A percentile compares a stretch with the other conserved stretches of the same genome.
Evolutionary conservation across 2,888 invertebrate genomes (phyloP).

Genomic region (Watsonalla cultraria): DNA sequence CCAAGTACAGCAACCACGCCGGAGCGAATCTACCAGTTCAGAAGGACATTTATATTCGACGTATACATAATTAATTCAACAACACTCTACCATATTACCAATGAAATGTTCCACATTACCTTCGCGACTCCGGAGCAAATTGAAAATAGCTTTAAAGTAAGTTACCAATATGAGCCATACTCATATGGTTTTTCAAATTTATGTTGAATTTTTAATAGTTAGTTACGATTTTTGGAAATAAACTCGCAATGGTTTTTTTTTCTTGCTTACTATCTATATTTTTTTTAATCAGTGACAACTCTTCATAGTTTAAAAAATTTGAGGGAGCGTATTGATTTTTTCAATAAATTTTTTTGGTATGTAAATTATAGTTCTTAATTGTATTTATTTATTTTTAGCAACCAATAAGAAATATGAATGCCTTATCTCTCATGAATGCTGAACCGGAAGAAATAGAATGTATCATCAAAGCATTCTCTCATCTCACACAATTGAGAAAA

Average conservation of each 20-base stretch:
- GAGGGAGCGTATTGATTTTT: too few relatives aligned
- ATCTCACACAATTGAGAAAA: conserved; percentile 48
- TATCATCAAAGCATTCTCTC: conserved; percentile 45
- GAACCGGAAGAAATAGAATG: conserved; percentile 41
- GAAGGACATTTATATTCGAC: conserved; percentile 50
- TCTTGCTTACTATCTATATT: too few relatives aligned
- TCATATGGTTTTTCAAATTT: too few relatives aligned
- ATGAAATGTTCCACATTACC: conserved; percentile 47
- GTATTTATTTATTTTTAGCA: conserved; percentile 30
- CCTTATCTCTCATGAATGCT: conserved; percentile 43
- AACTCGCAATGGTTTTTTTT: too few relatives aligned
- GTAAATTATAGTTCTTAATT: not conserved
- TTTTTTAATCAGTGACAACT: too few relatives aligned
- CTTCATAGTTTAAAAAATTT: not conserved
- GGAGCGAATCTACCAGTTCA: conserved; percentile 37
- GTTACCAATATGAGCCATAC: too few relatives aligned
- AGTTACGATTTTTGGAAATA: too few relatives aligned
- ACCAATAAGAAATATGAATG: conserved; percentile 43
- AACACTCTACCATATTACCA: conserved; percentile 34
- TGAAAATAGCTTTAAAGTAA: conserved; percentile 50
- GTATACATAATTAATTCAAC: conserved; percentile 14
- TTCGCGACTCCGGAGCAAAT: conserved; percentile 36
- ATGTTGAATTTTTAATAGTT: too few relatives aligned
- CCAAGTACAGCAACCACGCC: conserved; percentile 3
- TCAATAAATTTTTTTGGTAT: too few relatives aligned